Evolutionary conservation across 1,140 invertebrate genomes (phyloP).

Genomic region (Drosophila prosaltans): DNA sequence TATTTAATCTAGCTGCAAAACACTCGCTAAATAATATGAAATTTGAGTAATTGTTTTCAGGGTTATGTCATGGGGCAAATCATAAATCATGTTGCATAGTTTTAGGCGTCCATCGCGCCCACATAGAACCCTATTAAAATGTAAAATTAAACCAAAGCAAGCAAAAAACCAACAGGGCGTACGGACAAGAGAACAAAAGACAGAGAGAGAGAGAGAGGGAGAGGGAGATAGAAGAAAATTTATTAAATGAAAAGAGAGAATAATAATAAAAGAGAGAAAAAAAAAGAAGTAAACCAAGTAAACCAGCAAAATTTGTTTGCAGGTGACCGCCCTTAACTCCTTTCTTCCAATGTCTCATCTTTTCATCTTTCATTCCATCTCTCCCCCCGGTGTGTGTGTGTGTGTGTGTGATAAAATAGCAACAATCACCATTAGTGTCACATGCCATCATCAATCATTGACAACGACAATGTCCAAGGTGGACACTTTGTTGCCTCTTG

Average conservation of each 20-base stretch:
- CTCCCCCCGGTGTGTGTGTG: neutral
- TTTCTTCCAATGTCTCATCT: neutral
- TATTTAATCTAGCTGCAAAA: conserved; percentile 75
- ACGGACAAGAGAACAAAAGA: too few relatives aligned
- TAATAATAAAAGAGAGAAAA: conserved; percentile 10
- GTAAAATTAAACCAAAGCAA: conserved; percentile 65
- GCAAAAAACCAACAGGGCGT: conserved; percentile 1
- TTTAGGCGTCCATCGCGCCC: conserved; percentile 59
- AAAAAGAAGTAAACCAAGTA: conserved; percentile 16
- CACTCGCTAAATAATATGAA: conserved; percentile 64
- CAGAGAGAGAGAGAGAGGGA: conserved; percentile 1
- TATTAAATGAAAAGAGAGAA: conserved; percentile 5
- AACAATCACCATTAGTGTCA: conserved; percentile 82
- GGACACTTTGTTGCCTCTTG: conserved; percentile 42
- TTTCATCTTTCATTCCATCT: neutral
- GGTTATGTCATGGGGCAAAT: conserved; percentile 60
- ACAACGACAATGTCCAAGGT: conserved; percentile 54
- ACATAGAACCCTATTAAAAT: conserved; percentile 72
- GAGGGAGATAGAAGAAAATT: conserved; percentile 14
- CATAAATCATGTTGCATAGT: conserved; percentile 79
- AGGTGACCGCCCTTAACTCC: conserved; percentile 20
- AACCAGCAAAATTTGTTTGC: conserved; percentile 61
- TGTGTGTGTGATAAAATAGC: conserved; percentile 74
- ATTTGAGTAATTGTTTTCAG: conserved; percentile 79
- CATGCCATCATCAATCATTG: conserved; percentile 78